These are phyloP conservation scores for Drosophila aldrichi DNA, from an alignment of 2,888 invertebrate genomes.

Conservation along the genomic window DNA sequence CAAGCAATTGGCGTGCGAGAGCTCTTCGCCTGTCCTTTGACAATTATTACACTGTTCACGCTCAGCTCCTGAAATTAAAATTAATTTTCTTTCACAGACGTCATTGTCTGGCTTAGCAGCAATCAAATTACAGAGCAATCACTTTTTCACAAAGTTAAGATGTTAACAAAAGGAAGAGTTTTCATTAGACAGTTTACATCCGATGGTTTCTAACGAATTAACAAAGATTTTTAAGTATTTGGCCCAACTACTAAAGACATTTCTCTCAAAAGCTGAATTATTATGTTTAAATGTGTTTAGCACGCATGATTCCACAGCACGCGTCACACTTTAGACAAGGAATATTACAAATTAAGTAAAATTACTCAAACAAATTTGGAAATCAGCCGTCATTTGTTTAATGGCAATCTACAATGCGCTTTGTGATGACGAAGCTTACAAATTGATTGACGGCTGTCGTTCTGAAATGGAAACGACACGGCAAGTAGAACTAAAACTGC, in stretches of 20 bases:
- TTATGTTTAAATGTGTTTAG: slow-evolving; percentile 13
- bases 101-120: slow-evolving; percentile 49
- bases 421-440: slow-evolving; percentile 66
- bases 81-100: slow-evolving; percentile 61
- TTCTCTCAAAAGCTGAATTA: not conserved
- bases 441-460: slow-evolving; percentile 79
- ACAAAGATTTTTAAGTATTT: not conserved
- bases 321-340: slow-evolving; percentile 37
- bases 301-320: slow-evolving; percentile 34
- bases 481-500: slow-evolving; percentile 45
- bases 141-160: slow-evolving; percentile 2
- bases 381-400: slow-evolving; percentile 80
- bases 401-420: slow-evolving; percentile 64
- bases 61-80: slow-evolving; percentile 67
- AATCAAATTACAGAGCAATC: slow-evolving; percentile 27
- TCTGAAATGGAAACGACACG: slow-evolving; percentile 74
- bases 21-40: slow-evolving; percentile 53
- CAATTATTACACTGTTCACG: slow-evolving; percentile 62
- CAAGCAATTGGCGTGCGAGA: slow-evolving; percentile 37
- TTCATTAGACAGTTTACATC: not conserved
- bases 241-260: not conserved
- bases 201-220: not conserved
- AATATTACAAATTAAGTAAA: slow-evolving; percentile 67
- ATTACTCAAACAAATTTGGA: slow-evolving; percentile 68
- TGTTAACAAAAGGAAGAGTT: not conserved